Percentiles rank a stretch among this genome's conserved stretches.
Conservation (phyloP, 2,797 vertebrate genomes). For the Xiphophorus birchmanni region DNA sequence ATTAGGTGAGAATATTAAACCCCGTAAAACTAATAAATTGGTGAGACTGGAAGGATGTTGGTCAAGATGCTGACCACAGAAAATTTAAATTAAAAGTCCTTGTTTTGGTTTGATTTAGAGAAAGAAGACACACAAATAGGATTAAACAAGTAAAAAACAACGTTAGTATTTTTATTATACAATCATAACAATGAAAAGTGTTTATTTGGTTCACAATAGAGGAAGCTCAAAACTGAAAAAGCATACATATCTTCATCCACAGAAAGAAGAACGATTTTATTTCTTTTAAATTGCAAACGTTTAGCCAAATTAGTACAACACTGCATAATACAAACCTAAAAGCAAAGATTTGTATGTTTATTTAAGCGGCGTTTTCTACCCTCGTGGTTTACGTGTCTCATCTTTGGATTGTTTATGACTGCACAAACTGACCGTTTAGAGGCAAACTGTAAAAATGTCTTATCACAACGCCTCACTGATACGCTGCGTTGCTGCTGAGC, state of each 20-base stretch:
- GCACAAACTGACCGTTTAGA: conserved; percentile 15
- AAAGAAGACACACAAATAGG: neutral
- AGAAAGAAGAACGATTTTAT: neutral
- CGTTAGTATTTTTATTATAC: no score
- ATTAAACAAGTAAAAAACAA: neutral
- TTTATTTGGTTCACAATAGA: neutral
- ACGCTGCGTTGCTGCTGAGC: conserved; percentile 21
- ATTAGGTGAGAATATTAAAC: neutral
- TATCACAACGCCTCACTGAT: conserved; percentile 46
- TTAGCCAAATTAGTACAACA: neutral
- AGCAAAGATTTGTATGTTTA: neutral
- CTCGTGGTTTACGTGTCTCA: neutral
- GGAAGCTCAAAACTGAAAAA: neutral
- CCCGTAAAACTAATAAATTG: neutral
- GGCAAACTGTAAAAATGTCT: conserved; percentile 32
- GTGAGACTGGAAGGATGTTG: neutral
- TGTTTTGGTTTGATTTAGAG: neutral
- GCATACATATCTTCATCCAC: neutral
- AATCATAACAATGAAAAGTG: neutral
- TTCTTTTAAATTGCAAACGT: neutral
- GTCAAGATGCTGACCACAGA: neutral
- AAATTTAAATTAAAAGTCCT: neutral
- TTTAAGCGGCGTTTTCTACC: neutral
- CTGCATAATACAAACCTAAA: neutral
- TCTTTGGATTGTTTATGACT: conserved; percentile 3